These are phyloP conservation scores for Lampropteryx suffumata DNA, from an alignment of 2,888 invertebrate genomes.

Conservation along the genomic window DNA sequence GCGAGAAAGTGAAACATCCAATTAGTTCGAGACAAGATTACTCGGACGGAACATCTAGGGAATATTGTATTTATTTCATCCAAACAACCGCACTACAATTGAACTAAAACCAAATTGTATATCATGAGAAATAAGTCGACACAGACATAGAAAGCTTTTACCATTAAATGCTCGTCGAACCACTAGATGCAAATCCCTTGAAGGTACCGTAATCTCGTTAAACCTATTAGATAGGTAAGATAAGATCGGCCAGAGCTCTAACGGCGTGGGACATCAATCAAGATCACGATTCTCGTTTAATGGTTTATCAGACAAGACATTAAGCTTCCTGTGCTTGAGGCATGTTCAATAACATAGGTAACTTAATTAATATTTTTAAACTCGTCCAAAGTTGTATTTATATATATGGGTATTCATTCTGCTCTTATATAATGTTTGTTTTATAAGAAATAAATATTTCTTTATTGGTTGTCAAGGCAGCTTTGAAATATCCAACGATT, in stretches of 20 bases:
- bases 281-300: conserved; percentile 46
- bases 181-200: conserved; percentile 57
- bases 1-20: conserved; percentile 9
- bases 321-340: conserved; percentile 44
- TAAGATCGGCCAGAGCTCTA: conserved; percentile 63
- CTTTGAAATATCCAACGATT: conserved; percentile 53
- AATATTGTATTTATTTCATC: neutral
- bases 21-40: no score
- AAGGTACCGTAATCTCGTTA: conserved; percentile 73
- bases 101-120: neutral
- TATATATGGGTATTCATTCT: no score
- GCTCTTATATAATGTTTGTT: neutral
- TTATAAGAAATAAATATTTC: conserved; percentile 10
- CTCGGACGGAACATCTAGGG: no score
- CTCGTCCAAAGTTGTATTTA: no score
- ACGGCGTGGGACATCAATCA: conserved; percentile 71
- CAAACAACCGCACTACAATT: no score
- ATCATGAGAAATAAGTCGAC: conserved; percentile 11
- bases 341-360: conserved; percentile 11
- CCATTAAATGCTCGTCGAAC: conserved; percentile 38
- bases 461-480: conserved; percentile 30
- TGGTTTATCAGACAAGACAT: conserved; percentile 40
- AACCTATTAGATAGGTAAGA: conserved; percentile 66
- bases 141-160: conserved; percentile 22
- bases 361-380: neutral